Evolutionary conservation across 2,113 vertebrate genomes (phyloP), one percentile per base, ranked within the genome.

Genomic region (Catharus bicknelli): DNA sequence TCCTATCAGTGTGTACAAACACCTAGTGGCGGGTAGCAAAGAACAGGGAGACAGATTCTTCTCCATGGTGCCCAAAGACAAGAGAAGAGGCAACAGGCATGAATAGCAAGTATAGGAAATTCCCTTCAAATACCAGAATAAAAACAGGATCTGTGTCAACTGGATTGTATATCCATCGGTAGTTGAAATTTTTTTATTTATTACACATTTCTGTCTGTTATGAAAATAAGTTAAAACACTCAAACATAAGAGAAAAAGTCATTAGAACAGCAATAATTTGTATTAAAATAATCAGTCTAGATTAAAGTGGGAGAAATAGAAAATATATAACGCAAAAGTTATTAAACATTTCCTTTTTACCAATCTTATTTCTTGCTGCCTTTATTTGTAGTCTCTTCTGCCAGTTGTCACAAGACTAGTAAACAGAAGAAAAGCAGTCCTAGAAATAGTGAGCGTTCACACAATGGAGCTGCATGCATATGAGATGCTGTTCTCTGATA

Each of bases 131-230:
- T n/a, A 50, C 1, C 20, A 54, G 26, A 57, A 38, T 69, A 69
- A 29, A 2, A 0, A 4, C 9, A 43, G 7, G 3, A 1, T 61
- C 11, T 76, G 6, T 62, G 16, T 70, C 40, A 59, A 59, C 5
- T 25, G 27, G 47, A 25, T 53, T 58, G 13, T 14, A 22, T 8
- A 69, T 38, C 10, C 15, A 42, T 8, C 51, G 4, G 16, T 26
- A 63, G 16, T 6, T 55, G 21, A 7, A 69, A 27, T 32, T 32
- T 68, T 45, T 78, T 51, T 19, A 11, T 32, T 79, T 67, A 30
- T 86, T 72, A 12, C 3, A 55, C 2, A 20, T 47, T 54, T 76
- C 13, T 67, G 20, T 43, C 23, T 53, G 15, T 7, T 69, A 30
- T 63, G 47, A n/a, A 67, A 86, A 63, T 1, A 58, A 64, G 25